Conservation (phyloP, 2,113 vertebrate genomes). For the Oncorhynchus mykiss region DNA sequence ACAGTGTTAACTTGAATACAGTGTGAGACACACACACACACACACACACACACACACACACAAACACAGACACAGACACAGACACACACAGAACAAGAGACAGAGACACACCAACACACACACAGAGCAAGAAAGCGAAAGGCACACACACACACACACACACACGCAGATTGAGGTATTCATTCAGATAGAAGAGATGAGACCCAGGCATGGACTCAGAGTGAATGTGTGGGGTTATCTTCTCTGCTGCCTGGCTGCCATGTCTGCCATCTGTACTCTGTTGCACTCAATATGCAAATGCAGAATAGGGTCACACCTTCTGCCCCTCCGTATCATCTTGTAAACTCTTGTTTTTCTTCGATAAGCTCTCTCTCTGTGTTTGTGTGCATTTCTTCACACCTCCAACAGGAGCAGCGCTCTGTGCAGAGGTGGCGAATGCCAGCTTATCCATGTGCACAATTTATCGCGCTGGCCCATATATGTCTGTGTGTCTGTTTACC, state of each 20-base stretch:
- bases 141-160: not conserved
- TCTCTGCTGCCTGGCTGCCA: slow-evolving; percentile 52
- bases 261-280: slow-evolving; percentile 52
- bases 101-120: slow-evolving; percentile 12
- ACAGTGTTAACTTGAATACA: not conserved
- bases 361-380: slow-evolving; percentile 45
- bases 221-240: slow-evolving; percentile 70
- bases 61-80: not conserved
- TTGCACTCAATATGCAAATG: slow-evolving; percentile 66
- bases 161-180: slow-evolving; percentile 67
- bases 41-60: not conserved
- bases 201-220: slow-evolving; percentile 65
- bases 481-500: slow-evolving; percentile 22
- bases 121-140: not conserved
- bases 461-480: no score
- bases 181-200: slow-evolving; percentile 67
- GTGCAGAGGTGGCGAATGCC: slow-evolving; percentile 43
- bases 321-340: slow-evolving; percentile 56
- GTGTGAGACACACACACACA: not conserved
- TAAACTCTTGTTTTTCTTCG: slow-evolving; percentile 65
- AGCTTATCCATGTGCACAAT: slow-evolving; percentile 24
- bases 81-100: no score
- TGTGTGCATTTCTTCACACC: slow-evolving; percentile 13
- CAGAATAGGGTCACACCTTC: slow-evolving; percentile 61
- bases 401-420: slow-evolving; percentile 51